Conservation (phyloP, 2,113 vertebrate species). For the Scophthalmus maximus region DNA sequence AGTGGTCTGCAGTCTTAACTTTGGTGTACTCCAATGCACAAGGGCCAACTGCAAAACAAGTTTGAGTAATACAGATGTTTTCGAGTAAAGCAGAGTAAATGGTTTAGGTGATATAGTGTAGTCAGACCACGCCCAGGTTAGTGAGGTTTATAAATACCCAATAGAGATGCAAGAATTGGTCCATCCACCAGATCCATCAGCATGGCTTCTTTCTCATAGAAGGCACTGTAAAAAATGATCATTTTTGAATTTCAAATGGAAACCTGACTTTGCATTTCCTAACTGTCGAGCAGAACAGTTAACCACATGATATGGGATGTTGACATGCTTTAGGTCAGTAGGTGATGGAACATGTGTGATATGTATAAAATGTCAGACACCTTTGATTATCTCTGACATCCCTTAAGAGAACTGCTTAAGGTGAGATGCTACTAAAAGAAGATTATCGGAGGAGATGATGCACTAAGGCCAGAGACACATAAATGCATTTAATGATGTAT, state of each 20-base stretch:
- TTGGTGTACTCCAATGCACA: conserved; percentile 98
- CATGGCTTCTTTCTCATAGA: conserved; percentile 96
- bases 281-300: background rate
- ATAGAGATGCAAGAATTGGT: conserved; percentile 93
- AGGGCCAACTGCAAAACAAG: conserved; percentile 88
- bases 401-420: no score
- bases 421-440: background rate
- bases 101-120: background rate
- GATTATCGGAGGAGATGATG: background rate
- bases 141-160: conserved; percentile 83
- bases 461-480: background rate
- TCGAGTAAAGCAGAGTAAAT: background rate
- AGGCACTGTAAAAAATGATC: conserved; percentile 83
- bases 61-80: background rate
- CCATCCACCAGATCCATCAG: conserved; percentile 96
- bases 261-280: background rate
- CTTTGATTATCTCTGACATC: no score
- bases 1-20: conserved; percentile 98
- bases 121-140: background rate
- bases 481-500: conserved; percentile 9
- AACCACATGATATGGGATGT: background rate
- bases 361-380: background rate
- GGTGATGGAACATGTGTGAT: no score
- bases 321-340: background rate
- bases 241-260: background rate